Conservation (phyloP, 2,797 vertebrate species). For the Peromyscus melanophrys region DNA sequence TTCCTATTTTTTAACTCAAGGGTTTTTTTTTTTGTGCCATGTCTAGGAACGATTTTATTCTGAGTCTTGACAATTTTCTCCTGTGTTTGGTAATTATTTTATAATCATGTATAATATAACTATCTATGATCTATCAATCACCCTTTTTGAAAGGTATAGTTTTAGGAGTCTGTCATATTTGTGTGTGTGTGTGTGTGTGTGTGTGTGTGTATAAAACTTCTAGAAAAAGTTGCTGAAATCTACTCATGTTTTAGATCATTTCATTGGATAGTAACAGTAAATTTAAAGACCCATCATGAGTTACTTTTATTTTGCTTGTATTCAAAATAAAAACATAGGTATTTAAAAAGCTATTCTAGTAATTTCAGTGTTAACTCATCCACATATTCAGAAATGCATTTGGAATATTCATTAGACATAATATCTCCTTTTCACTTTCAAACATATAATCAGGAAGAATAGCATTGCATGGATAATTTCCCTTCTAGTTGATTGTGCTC, state of each 20-base stretch:
- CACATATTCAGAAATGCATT: constrained; percentile 64
- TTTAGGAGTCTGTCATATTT: not conserved
- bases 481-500: constrained; percentile 55
- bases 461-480: constrained; percentile 23
- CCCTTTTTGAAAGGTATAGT: not conserved
- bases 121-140: not conserved
- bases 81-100: not conserved
- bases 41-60: not conserved
- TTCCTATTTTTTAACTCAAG: not conserved
- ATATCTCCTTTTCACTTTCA: constrained; percentile 67
- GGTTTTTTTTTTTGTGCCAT: not conserved
- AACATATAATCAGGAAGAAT: constrained; percentile 62
- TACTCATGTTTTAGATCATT: not conserved
- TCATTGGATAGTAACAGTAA: constrained; percentile 21
- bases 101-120: not conserved
- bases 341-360: constrained; percentile 57
- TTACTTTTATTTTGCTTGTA: constrained; percentile 62
- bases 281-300: not conserved
- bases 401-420: constrained; percentile 63
- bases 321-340: constrained; percentile 62
- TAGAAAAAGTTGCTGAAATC: not conserved
- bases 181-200: not conserved
- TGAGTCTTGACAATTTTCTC: not conserved
- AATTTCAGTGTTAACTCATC: constrained; percentile 68
- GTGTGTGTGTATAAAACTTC: not conserved